Conservation (phyloP, 2,113 vertebrate genomes). For the Semicossyphus pulcher region DNA sequence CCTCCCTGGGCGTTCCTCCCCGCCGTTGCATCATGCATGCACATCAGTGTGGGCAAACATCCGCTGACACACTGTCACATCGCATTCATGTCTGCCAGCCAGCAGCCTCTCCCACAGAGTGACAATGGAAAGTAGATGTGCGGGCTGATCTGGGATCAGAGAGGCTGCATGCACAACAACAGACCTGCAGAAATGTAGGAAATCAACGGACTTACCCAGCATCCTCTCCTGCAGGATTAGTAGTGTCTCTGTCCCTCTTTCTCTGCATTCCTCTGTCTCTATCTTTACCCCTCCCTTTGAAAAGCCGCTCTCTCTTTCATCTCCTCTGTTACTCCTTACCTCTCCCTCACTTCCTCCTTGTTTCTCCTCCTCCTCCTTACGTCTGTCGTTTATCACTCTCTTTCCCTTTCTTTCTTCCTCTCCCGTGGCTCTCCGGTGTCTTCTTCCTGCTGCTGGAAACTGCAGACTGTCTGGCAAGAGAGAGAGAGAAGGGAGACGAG, state of each 20-base stretch:
- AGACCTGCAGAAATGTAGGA: background rate
- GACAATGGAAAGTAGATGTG: constrained; percentile 58
- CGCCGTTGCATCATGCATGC: constrained; percentile 65
- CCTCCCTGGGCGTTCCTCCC: constrained; percentile 66
- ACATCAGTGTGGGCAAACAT: constrained; percentile 73
- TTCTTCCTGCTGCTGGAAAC: constrained; percentile 70
- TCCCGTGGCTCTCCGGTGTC: constrained; percentile 58
- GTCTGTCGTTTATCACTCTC: constrained; percentile 37
- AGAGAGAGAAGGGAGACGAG: constrained; percentile 24
- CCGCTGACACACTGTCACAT: constrained; percentile 78
- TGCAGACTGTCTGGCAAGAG: constrained; percentile 74
- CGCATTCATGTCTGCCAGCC: constrained; percentile 51
- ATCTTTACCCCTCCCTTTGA: constrained; percentile 49
- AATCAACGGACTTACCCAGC: constrained; percentile 55
- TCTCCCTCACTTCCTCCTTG: constrained; percentile 32
- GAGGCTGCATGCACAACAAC: constrained; percentile 8
- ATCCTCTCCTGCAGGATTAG: constrained; percentile 30
- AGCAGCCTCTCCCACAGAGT: constrained; percentile 55
- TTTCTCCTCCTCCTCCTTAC: constrained; percentile 16
- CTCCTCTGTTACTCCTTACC: constrained; percentile 42
- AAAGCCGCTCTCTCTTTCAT: constrained; percentile 38
- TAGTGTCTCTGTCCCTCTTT: constrained; percentile 42
- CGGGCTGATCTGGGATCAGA: constrained; percentile 41
- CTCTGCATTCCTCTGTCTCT: constrained; percentile 61
- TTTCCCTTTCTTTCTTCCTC: constrained; percentile 43